phyloP scores from a whole-genome alignment of 2,113 vertebrate genomes.

The Emydocephalus ijimae region DNA sequence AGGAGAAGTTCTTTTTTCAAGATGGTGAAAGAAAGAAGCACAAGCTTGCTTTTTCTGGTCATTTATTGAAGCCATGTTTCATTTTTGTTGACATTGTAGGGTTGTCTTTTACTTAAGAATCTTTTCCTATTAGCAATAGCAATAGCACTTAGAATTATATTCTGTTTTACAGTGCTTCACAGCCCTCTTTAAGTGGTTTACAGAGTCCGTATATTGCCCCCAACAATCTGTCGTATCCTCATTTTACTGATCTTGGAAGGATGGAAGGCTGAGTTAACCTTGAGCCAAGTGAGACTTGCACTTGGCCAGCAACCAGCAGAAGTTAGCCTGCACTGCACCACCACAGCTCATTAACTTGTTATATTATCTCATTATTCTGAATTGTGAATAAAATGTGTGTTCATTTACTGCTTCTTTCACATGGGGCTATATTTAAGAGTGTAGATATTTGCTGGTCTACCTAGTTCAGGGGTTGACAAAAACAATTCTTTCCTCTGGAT shows the following conservation, averaged over 20 bases:
- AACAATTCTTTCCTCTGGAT: neutral
- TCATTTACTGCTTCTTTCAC: neutral
- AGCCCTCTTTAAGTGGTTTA: too few relatives aligned
- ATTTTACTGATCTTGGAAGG: too few relatives aligned
- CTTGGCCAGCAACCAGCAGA: too few relatives aligned
- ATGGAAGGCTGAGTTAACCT: too few relatives aligned
- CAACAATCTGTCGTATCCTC: too few relatives aligned
- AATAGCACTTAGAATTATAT: too few relatives aligned
- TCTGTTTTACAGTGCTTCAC: too few relatives aligned
- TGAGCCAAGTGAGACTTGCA: too few relatives aligned
- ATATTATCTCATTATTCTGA: neutral
- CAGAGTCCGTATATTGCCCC: too few relatives aligned
- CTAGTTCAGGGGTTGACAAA: neutral
- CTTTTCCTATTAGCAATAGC: too few relatives aligned
- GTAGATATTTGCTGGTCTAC: neutral
- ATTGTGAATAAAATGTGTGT: neutral
- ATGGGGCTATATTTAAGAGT: neutral
- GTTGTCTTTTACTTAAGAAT: neutral
- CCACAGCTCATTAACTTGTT: neutral
- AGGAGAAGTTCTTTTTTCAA: neutral
- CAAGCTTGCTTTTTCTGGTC: neutral
- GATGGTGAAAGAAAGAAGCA: neutral
- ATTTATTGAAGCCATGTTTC: neutral
- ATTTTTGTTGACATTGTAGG: neutral
- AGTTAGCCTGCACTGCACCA: too few relatives aligned